A percentile compares a stretch with the other conserved stretches of the same genome.
Evolutionary conservation across 2,797 vertebrate genomes (phyloP).

Genomic region (Acrocephalus scirpaceus): DNA sequence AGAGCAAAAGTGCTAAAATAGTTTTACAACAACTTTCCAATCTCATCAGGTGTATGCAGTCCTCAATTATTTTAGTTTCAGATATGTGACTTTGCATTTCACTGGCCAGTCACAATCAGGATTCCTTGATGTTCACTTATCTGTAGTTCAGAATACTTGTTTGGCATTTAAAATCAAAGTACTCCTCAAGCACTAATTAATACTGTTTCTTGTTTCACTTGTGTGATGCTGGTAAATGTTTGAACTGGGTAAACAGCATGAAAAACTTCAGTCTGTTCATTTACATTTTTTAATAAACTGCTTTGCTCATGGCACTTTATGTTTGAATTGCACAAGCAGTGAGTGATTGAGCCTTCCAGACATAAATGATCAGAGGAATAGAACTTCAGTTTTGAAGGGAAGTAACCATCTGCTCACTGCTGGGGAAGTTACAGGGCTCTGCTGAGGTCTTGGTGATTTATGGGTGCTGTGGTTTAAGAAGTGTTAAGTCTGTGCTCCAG

Average conservation of each 20-base stretch:
- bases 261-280: neutral
- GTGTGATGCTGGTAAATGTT: neutral
- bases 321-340: neutral
- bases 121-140: neutral
- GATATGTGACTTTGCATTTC: neutral
- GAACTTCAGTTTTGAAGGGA: neutral
- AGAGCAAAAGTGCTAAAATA: neutral
- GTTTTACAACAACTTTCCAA: neutral
- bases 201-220: slow-evolving; percentile 19
- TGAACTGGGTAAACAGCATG: neutral
- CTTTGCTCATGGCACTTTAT: neutral
- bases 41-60: neutral
- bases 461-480: neutral
- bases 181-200: neutral
- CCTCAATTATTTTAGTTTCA: neutral
- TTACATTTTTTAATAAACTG: slow-evolving; percentile 47
- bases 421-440: neutral
- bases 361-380: neutral
- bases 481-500: neutral
- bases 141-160: neutral
- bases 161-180: neutral
- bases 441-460: neutral
- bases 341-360: neutral
- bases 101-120: neutral
- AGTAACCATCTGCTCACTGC: neutral